Conservation (phyloP, 2,797 vertebrate genomes). For the Ataeniobius toweri region DNA sequence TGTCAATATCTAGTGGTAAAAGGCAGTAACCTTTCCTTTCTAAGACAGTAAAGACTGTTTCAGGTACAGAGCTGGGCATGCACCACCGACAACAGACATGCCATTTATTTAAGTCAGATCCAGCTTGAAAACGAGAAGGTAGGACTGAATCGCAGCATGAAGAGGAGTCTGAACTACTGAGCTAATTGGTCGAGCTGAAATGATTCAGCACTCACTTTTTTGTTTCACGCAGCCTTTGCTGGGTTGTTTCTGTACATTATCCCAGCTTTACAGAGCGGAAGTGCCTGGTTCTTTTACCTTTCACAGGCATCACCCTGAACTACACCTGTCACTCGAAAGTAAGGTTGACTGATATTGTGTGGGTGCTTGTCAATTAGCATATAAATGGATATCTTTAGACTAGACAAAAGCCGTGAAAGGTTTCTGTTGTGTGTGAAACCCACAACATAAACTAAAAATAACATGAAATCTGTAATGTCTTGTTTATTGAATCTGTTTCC, state of each 20-base stretch:
- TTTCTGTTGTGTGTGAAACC: slow-evolving; percentile 7
- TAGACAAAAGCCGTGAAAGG: slow-evolving; percentile 11
- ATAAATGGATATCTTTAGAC: slow-evolving; percentile 27
- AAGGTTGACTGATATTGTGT: slow-evolving; percentile 15
- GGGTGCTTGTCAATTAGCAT: slow-evolving; percentile 38
- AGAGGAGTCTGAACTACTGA: background rate
- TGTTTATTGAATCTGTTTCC: slow-evolving; percentile 12
- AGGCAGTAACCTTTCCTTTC: background rate
- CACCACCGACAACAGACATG: background rate
- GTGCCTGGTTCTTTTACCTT: slow-evolving; percentile 5
- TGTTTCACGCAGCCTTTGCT: background rate
- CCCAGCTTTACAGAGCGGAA: slow-evolving; percentile 1
- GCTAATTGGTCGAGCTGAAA: slow-evolving; percentile 2
- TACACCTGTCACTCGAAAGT: slow-evolving; percentile 25
- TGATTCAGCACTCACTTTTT: background rate
- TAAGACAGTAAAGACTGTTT: background rate
- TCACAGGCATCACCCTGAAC: slow-evolving; percentile 4
- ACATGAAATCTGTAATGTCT: slow-evolving; percentile 1
- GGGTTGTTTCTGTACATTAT: background rate
- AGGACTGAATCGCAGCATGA: background rate
- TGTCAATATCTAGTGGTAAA: background rate
- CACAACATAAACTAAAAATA: slow-evolving; percentile 1
- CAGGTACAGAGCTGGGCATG: slow-evolving; percentile 2
- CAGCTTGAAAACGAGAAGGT: background rate
- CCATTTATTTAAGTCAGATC: slow-evolving; percentile 2